Conservation (phyloP, 2,797 vertebrate genomes). For the Bradypodion ventrale region DNA sequence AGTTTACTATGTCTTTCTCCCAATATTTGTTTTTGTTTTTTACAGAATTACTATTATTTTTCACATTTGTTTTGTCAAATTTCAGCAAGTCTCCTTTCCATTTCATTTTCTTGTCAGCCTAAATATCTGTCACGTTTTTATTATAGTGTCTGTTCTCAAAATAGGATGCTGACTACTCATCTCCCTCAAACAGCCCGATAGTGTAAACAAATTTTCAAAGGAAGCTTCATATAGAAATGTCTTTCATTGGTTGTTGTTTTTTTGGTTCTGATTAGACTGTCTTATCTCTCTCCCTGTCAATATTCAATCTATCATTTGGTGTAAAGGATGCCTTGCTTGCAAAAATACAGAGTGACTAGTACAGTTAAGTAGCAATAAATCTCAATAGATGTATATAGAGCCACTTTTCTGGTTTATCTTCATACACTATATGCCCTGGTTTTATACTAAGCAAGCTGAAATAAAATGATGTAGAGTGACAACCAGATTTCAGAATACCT, state of each 20-base stretch:
- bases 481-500: not conserved
- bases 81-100: conserved; percentile 8
- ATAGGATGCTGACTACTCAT: conserved; percentile 27
- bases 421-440: not conserved
- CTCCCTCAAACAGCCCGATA: conserved; percentile 40
- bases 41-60: conserved; percentile 21
- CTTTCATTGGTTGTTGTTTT: not conserved
- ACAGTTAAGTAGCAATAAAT: conserved; percentile 55
- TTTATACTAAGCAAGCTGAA: not conserved
- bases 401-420: conserved; percentile 45
- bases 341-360: conserved; percentile 32
- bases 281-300: conserved; percentile 30
- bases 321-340: conserved; percentile 45
- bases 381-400: conserved; percentile 5
- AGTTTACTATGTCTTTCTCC: conserved; percentile 8
- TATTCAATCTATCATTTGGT: conserved; percentile 52
- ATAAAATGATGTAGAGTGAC: not conserved
- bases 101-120: conserved; percentile 34
- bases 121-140: not conserved
- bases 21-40: conserved; percentile 11
- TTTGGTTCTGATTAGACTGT: conserved; percentile 4
- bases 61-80: conserved; percentile 32
- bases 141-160: not conserved
- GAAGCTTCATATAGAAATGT: conserved; percentile 43
- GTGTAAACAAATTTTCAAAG: conserved; percentile 38